phyloP scores from a whole-genome alignment of 2,888 invertebrate species.

The Drosophila pullipes region DNA sequence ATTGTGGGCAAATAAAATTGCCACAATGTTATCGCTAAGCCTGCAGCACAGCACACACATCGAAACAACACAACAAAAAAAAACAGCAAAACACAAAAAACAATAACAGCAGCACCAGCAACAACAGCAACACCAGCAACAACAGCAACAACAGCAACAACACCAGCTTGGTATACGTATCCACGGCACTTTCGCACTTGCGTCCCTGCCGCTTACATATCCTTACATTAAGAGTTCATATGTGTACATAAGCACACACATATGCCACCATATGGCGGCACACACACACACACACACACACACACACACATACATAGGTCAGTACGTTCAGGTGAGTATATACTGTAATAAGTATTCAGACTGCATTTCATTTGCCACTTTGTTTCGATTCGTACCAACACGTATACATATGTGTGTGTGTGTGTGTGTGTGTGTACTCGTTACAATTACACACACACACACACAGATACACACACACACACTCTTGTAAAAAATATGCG shows the following conservation, averaged over 20 bases:
- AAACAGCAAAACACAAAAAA: neutral
- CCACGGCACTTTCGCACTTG: slow-evolving; percentile 35
- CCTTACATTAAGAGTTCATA: slow-evolving; percentile 44
- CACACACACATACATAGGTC: neutral
- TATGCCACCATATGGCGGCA: slow-evolving; percentile 22
- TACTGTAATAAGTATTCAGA: slow-evolving; percentile 30
- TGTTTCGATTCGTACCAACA: slow-evolving; percentile 26
- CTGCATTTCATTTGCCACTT: slow-evolving; percentile 55
- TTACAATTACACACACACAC: slow-evolving; percentile 12
- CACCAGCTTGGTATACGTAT: slow-evolving; percentile 40
- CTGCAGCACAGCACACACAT: slow-evolving; percentile 63
- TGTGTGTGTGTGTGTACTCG: slow-evolving; percentile 4
- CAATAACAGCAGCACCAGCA: slow-evolving; percentile 3
- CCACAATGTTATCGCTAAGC: slow-evolving; percentile 75
- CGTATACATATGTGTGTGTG: slow-evolving; percentile 1
- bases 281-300: slow-evolving; percentile 6
- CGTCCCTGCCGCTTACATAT: slow-evolving; percentile 39
- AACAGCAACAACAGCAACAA: slow-evolving; percentile 34
- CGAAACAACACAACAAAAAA: slow-evolving; percentile 22
- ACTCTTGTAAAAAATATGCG: slow-evolving; percentile 8
- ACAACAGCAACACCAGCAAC: slow-evolving; percentile 44
- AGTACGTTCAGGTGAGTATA: slow-evolving; percentile 22
- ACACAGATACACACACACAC: slow-evolving; percentile 5
- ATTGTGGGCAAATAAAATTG: slow-evolving; percentile 75
- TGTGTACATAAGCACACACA: slow-evolving; percentile 24